phyloP scores from a whole-genome alignment of 2,797 vertebrate species.

The Hirundo rustica region DNA sequence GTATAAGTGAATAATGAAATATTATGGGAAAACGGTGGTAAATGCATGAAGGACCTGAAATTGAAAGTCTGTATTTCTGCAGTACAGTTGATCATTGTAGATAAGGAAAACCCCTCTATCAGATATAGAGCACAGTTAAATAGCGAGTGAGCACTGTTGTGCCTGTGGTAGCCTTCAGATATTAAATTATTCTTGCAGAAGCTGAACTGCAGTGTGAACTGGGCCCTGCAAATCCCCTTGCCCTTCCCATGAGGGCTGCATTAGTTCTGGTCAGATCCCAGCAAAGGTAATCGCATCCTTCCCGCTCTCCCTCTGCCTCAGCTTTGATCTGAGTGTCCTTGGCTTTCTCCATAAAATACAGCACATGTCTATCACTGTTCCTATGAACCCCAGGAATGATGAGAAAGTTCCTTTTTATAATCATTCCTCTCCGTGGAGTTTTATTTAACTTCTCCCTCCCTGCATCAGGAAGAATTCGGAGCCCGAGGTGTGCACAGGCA shows the following conservation, averaged over 20 bases:
- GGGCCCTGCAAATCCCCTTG: background rate
- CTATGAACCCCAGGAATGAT: background rate
- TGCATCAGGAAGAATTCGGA: background rate
- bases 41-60: background rate
- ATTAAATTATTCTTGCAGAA: slow-evolving; percentile 3
- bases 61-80: background rate
- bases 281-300: background rate
- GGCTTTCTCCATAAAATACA: background rate
- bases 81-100: background rate
- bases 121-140: background rate
- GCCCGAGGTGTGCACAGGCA: rapidly evolving
- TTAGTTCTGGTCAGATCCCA: background rate
- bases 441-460: background rate
- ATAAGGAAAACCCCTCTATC: background rate
- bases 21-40: background rate
- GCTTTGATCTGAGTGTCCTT: background rate
- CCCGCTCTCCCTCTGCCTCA: background rate
- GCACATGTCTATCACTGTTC: rapidly evolving
- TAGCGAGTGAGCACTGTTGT: background rate
- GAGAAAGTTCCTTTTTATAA: background rate
- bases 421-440: background rate
- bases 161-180: background rate
- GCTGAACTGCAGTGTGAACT: background rate
- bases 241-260: background rate
- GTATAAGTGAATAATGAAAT: background rate